Conservation (phyloP, 2,113 vertebrate genomes). For the Rattus norvegicus region DNA sequence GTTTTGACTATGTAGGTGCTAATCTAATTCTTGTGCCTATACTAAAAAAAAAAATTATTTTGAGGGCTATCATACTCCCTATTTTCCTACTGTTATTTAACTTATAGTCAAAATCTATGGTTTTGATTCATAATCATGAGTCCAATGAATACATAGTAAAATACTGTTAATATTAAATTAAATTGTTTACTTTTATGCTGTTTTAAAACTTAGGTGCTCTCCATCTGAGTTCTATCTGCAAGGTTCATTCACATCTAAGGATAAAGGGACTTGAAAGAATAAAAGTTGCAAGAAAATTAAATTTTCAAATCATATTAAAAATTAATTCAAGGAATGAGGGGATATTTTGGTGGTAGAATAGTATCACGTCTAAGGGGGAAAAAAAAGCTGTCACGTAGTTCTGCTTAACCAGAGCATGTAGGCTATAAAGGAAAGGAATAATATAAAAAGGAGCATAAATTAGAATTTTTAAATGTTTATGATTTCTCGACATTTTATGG, state of each 20-base stretch:
- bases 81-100: slow-evolving; percentile 52
- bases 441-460: not conserved
- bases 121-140: not conserved
- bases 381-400: not conserved
- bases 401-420: not conserved
- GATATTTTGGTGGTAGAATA: not conserved
- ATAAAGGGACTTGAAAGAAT: not conserved
- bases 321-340: not conserved
- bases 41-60: not conserved
- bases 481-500: not conserved
- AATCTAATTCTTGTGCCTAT: not conserved
- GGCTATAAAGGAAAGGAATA: not conserved
- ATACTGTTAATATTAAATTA: slow-evolving; percentile 2
- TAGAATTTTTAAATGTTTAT: not conserved
- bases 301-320: slow-evolving; percentile 35
- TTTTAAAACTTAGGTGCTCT: not conserved
- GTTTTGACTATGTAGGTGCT: not conserved
- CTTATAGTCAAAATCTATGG: not conserved
- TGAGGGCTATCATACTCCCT: not conserved
- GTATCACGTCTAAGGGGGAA: not conserved
- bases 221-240: slow-evolving; percentile 41
- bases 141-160: slow-evolving; percentile 24
- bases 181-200: slow-evolving; percentile 33
- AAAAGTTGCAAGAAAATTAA: slow-evolving; percentile 48
- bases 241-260: not conserved